phyloP scores from a whole-genome alignment of 2,797 vertebrate species.

The Philypnodon macrostomus region DNA sequence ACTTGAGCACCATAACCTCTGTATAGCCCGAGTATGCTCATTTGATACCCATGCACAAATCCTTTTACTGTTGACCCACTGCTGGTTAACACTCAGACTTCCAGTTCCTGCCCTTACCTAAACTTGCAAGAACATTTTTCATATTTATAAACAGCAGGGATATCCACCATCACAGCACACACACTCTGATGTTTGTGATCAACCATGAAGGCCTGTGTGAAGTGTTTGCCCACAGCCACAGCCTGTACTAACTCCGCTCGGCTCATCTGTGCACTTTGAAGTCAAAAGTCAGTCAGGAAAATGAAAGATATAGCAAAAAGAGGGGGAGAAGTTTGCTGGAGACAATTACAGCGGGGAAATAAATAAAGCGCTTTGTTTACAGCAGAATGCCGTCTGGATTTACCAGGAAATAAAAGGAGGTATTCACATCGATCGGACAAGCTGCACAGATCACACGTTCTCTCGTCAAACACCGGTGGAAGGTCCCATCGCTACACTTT shows the following conservation, averaged over 20 bases:
- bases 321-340: constrained; percentile 25
- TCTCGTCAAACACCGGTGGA: constrained; percentile 14
- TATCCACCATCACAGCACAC: constrained; percentile 2
- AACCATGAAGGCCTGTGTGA: constrained; percentile 41
- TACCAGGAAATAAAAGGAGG: constrained; percentile 11
- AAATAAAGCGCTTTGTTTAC: constrained; percentile 32
- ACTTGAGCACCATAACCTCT: neutral
- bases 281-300: constrained; percentile 32
- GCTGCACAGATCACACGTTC: constrained; percentile 25
- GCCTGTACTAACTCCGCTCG: constrained; percentile 34
- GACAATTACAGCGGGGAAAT: constrained; percentile 25
- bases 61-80: neutral
- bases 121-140: neutral
- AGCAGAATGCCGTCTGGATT: constrained; percentile 18
- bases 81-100: neutral
- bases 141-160: neutral
- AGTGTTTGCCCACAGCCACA: constrained; percentile 37
- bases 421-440: constrained; percentile 20
- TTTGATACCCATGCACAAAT: neutral
- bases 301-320: constrained; percentile 32
- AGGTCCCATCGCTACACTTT: constrained; percentile 17
- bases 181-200: constrained; percentile 23
- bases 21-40: neutral
- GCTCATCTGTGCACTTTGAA: constrained; percentile 38
- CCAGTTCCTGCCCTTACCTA: neutral